These are phyloP conservation scores for Mungos mungo DNA, from an alignment of 2,113 vertebrate species.

Conservation along the genomic window DNA sequence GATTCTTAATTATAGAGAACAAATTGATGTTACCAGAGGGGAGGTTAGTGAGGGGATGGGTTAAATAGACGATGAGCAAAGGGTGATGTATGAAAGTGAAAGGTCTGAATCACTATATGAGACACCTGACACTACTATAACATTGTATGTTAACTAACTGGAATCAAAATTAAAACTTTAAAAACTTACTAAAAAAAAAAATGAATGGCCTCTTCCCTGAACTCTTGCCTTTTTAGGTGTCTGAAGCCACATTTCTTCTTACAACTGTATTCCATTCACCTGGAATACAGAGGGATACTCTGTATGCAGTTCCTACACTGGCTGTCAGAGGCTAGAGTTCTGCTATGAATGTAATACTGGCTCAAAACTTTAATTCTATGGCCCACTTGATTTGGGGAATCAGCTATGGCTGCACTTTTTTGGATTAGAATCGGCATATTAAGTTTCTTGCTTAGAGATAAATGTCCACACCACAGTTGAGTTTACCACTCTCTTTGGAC, in stretches of 20 bases:
- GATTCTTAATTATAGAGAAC: background rate
- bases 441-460: background rate
- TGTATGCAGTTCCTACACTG: background rate
- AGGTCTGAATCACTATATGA: background rate
- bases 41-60: background rate
- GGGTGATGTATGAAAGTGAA: background rate
- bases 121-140: background rate
- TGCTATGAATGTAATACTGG: background rate
- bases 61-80: background rate
- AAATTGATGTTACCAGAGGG: background rate
- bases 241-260: background rate
- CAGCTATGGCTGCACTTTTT: background rate
- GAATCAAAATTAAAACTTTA: background rate
- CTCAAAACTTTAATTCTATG: background rate
- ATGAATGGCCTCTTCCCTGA: background rate
- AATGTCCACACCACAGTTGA: background rate
- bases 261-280: background rate
- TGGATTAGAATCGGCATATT: background rate
- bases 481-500: background rate
- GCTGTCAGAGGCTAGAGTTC: background rate
- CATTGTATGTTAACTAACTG: background rate
- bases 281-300: background rate
- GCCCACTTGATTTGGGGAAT: background rate
- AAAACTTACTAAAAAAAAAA: background rate
- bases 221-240: background rate